A percentile compares a stretch with the other conserved stretches of the same genome.
Evolutionary conservation across 2,888 invertebrate species (phyloP).

Genomic region (Mechanitis mazaeus): DNA sequence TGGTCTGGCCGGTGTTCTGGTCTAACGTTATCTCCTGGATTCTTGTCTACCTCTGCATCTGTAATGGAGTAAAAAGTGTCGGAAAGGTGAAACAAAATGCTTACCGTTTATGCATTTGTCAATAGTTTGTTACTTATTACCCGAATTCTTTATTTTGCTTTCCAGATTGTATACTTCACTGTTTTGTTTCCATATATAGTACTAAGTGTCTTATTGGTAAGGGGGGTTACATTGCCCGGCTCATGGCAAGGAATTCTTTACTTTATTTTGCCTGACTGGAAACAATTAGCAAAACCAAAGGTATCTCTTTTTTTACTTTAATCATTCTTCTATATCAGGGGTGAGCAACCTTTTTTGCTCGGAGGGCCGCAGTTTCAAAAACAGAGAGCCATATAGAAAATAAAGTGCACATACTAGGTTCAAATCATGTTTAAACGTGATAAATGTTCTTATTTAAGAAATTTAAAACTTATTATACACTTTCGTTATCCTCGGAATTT

Average conservation of each 20-base stretch:
- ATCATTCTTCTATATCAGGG: too few species aligned
- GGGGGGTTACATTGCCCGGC: slow-evolving; percentile 88
- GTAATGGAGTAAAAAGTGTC: slow-evolving; percentile 90
- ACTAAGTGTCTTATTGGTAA: slow-evolving; percentile 81
- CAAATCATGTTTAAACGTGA: too few species aligned
- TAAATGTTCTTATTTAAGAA: too few species aligned
- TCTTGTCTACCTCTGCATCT: slow-evolving; percentile 88
- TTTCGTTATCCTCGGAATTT: too few species aligned
- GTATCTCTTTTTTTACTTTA: slow-evolving; percentile 52
- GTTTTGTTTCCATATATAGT: slow-evolving; percentile 89
- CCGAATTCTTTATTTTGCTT: slow-evolving; percentile 30
- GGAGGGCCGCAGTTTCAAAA: too few species aligned
- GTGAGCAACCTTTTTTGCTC: too few species aligned
- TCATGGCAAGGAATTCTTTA: slow-evolving; percentile 85
- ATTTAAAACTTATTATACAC: too few species aligned
- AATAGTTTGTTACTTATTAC: not conserved
- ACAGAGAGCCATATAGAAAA: too few species aligned
- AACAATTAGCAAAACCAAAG: slow-evolving; percentile 83
- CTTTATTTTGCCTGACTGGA: slow-evolving; percentile 88
- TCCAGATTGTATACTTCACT: slow-evolving; percentile 87
- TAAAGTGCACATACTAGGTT: too few species aligned
- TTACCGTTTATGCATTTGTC: not conserved
- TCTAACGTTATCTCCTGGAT: slow-evolving; percentile 87
- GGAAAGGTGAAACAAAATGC: slow-evolving; percentile 79
- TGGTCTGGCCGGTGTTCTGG: slow-evolving; percentile 88